Evolutionary conservation across 2,888 invertebrate species (phyloP).

Genomic region (Acanthoscelides obtectus): DNA sequence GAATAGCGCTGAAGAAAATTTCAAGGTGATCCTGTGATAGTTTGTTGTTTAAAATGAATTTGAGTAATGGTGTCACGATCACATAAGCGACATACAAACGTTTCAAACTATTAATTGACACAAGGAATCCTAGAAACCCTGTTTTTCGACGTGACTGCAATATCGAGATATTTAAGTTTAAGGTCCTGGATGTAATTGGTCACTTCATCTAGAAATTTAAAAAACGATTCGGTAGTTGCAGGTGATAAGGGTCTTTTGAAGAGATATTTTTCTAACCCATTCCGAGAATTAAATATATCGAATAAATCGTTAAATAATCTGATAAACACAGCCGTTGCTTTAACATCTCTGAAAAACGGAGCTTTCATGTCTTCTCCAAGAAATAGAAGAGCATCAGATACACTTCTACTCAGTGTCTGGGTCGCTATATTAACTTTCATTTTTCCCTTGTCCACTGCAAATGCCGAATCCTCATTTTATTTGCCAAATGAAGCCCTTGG

Average conservation of each 20-base stretch:
- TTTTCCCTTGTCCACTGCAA: constrained; percentile 18
- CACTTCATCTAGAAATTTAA: constrained; percentile 1
- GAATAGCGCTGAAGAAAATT: constrained; percentile 8
- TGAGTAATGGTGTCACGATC: not conserved
- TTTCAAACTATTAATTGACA: constrained; percentile 13
- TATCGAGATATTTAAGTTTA: constrained; percentile 3
- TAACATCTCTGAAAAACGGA: constrained; percentile 2
- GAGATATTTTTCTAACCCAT: constrained; percentile 5
- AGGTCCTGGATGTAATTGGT: constrained; percentile 6
- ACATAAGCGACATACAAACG: constrained; percentile 10
- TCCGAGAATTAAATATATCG: constrained; percentile 9
- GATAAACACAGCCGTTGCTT: constrained; percentile 6
- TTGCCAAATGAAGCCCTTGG: constrained; percentile 21
- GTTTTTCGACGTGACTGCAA: constrained; percentile 10
- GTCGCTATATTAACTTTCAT: constrained; percentile 24
- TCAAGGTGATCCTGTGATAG: constrained; percentile 10
- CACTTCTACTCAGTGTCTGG: constrained; percentile 20
- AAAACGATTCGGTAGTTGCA: not conserved
- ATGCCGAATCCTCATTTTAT: constrained; percentile 20
- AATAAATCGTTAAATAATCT: constrained; percentile 9
- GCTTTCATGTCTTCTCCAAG: constrained; percentile 7
- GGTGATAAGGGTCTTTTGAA: constrained; percentile 8
- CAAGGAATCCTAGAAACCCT: constrained; percentile 17
- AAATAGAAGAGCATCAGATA: constrained; percentile 10
- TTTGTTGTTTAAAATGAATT: constrained; percentile 12